A percentile compares a stretch with the other conserved stretches of the same genome.
phyloP scores from a whole-genome alignment of 1,140 invertebrate species.

The Orius laevigatus region DNA sequence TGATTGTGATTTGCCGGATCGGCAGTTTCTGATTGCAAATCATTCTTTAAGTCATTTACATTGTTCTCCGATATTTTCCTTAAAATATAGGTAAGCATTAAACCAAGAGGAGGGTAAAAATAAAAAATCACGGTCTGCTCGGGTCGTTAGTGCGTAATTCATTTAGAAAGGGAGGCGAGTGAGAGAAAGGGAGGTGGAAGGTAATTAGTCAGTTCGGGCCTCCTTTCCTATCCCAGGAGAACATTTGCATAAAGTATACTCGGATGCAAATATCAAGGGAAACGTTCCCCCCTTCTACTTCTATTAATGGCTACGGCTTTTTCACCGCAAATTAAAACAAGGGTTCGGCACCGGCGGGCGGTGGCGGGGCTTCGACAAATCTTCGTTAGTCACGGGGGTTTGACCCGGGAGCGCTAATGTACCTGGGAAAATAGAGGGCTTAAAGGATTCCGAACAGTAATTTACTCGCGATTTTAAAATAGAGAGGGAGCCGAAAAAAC shows the following conservation, averaged over 20 bases:
- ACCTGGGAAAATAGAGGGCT: conserved; percentile 1
- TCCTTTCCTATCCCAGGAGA: conserved; percentile 2
- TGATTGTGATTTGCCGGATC: too few relatives aligned
- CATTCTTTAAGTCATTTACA: too few relatives aligned
- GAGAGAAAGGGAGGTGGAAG: neutral
- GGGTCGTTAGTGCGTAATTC: conserved; percentile 11
- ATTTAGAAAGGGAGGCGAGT: conserved; percentile 5
- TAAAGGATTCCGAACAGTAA: neutral
- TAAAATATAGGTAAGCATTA: conserved; percentile 14
- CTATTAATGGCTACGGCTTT: conserved; percentile 7
- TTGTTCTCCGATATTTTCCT: too few relatives aligned
- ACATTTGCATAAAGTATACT: conserved; percentile 6
- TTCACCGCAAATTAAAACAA: conserved; percentile 5
- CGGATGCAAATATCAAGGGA: conserved; percentile 4
- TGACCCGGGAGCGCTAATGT: neutral
- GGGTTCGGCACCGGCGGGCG: neutral
- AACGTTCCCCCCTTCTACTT: conserved; percentile 1
- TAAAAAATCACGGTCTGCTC: conserved; percentile 11
- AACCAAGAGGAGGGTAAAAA: neutral
- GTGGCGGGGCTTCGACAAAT: neutral
- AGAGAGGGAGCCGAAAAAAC: neutral
- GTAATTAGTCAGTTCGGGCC: conserved; percentile 8
- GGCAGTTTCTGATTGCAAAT: too few relatives aligned
- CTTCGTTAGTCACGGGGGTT: conserved; percentile 2
- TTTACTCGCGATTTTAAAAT: neutral